Conservation (phyloP, 2,797 vertebrate species). For the Petrocephalus schoutedeni region DNA sequence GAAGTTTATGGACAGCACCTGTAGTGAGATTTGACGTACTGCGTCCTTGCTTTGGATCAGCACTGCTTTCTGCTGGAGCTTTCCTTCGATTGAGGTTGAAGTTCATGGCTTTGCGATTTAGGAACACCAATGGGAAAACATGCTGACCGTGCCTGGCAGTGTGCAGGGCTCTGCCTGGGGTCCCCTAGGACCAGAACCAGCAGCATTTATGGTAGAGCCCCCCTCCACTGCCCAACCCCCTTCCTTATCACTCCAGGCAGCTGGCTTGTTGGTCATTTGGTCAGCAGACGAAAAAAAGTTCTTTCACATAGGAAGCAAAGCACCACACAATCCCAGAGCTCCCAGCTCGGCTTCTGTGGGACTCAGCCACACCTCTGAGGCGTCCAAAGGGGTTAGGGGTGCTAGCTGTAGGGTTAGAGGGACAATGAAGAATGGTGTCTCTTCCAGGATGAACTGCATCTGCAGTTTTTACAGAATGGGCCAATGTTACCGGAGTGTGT, state of each 20-base stretch:
- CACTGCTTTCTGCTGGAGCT: neutral
- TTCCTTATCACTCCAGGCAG: neutral
- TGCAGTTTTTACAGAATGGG: neutral
- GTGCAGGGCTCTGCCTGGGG: neutral
- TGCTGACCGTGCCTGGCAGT: neutral
- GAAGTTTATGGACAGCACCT: neutral
- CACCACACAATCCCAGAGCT: neutral
- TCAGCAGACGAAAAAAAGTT: neutral
- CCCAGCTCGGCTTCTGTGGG: neutral
- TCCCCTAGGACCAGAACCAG: conserved; percentile 1
- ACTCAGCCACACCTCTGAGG: neutral
- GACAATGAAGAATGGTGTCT: neutral
- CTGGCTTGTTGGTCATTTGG: neutral
- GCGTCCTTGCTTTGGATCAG: neutral
- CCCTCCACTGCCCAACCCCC: neutral
- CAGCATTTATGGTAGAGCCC: neutral
- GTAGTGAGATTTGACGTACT: neutral
- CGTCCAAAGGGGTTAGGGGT: neutral
- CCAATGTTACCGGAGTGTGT: neutral
- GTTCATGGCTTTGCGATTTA: neutral
- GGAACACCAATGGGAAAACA: neutral
- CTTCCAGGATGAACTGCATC: neutral
- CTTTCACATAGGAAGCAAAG: neutral
- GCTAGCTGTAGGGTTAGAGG: neutral
- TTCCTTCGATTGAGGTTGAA: neutral